Base-by-base conservation (phyloP, 2,797 vertebrate species). In the Mareca strepera region DNA sequence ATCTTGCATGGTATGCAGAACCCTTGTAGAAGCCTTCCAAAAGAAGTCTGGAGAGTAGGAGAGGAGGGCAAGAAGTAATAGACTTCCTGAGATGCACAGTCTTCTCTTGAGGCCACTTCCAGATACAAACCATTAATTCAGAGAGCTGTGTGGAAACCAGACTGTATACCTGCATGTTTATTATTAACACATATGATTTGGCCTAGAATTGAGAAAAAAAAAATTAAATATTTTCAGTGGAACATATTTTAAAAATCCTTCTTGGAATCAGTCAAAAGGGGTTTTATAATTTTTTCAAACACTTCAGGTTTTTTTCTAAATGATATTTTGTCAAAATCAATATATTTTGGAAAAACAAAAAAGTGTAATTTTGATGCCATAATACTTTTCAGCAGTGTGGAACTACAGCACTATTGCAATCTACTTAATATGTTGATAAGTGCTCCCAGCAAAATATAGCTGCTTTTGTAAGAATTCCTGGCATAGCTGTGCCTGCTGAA, bases 301-400 rank as follows among this genome's bases (percentile, higher is more conserved):
- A 39, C 7, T 5, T 86, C 64, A 39, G 9, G 4, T 86, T 79
- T 39, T 59, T 80, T 89, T 89, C 44, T 91, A 50, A 85, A 66
- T 64, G 55, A 21, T 17, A 8, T 70, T 81, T 89, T 91, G 66
- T 89, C 44, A 68, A 87, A 94, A 92, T 86, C 50, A 60, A 20
- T 94, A 12, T 62, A 50, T 68, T 86, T 67, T 87, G 43, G 56
- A 68, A 92, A 64, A 64, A 22, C 43, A 46, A 15, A 52, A 56
- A 60, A 70, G 41, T 44, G 12, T 79, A 10, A 81, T 94, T 81
- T 94, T 88, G 55, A 69, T 96, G 59, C 43, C 37, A 20, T 48
- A 69, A 12, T 78, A 62, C 44, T 37, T 92, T 63, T 63, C 39
- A 68, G 31, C 39, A 44, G 37, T 1, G 7, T 75, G 55, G 12